Evolutionary conservation across 2,888 invertebrate species (phyloP).

Genomic region (Scaptodrosophila latifasciaeformis): DNA sequence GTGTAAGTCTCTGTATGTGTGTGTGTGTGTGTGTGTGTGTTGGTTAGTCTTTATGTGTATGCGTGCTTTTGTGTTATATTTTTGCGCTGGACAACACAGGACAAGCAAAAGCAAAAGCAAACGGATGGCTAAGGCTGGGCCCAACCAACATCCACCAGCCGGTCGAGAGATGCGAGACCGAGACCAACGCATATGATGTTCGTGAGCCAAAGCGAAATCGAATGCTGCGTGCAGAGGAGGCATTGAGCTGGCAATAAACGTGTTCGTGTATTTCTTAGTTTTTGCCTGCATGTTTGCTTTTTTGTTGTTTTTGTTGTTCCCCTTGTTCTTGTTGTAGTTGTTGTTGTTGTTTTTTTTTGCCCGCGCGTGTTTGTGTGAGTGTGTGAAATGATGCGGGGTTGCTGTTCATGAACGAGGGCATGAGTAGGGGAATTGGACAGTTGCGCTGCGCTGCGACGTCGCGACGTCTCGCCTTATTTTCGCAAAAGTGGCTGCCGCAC

Average conservation of each 20-base stretch:
- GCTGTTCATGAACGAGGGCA: neutral
- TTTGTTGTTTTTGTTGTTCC: no score
- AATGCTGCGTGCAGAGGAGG: conserved; percentile 37
- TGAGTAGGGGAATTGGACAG: conserved; percentile 18
- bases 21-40: neutral
- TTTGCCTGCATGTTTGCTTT: no score
- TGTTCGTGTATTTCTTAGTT: no score
- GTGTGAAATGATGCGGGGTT: neutral
- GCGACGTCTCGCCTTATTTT: conserved; percentile 42
- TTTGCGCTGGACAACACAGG: neutral
- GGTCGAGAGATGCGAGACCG: conserved; percentile 33
- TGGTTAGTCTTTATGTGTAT: conserved; percentile 10
- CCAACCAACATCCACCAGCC: neutral
- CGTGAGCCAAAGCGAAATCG: conserved; percentile 41
- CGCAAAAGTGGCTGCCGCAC: conserved; percentile 10
- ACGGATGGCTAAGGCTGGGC: no score
- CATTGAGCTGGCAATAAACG: conserved; percentile 19
- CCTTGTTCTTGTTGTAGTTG: no score
- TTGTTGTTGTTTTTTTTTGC: no score
- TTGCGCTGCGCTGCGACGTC: conserved; percentile 16
- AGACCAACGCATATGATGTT: conserved; percentile 29
- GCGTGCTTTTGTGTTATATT: conserved; percentile 10
- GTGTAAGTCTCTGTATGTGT: neutral
- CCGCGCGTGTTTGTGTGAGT: neutral
- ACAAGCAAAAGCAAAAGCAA: no score